A percentile compares a stretch with the other conserved stretches of the same genome.
These are phyloP conservation scores for Callorhinus ursinus DNA, from an alignment of 2,113 vertebrate species.

Conservation along the genomic window DNA sequence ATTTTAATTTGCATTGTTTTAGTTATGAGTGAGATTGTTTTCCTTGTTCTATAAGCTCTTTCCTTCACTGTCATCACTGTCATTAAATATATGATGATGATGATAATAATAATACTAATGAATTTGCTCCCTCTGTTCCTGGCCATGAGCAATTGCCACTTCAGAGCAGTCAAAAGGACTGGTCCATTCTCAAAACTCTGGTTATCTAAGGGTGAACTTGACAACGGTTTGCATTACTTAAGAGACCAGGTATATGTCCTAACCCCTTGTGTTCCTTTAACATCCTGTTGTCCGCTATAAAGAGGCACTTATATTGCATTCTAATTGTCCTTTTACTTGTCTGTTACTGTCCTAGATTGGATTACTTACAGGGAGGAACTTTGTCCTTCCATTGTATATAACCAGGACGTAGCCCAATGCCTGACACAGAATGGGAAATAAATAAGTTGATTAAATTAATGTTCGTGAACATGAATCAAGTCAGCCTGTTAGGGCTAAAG, in stretches of 20 bases:
- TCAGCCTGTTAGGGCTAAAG: background rate
- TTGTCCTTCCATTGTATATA: conserved; percentile 19
- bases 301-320: background rate
- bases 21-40: conserved; percentile 24
- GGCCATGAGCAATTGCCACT: background rate
- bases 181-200: background rate
- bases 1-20: conserved; percentile 49
- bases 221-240: background rate
- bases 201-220: background rate
- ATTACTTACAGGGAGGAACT: conserved; percentile 48
- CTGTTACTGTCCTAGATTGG: background rate
- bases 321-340: background rate
- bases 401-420: background rate
- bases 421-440: conserved; percentile 13
- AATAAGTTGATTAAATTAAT: conserved; percentile 18
- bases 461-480: conserved; percentile 31
- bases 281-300: background rate
- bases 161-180: conserved; percentile 5
- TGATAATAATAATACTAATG: background rate
- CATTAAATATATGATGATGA: background rate
- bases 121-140: background rate
- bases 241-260: background rate
- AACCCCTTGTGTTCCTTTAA: background rate
- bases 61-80: background rate
- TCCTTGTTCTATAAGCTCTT: conserved; percentile 28